Conservation (phyloP, 2,797 vertebrate species). For the Sebastes iracundus region DNA sequence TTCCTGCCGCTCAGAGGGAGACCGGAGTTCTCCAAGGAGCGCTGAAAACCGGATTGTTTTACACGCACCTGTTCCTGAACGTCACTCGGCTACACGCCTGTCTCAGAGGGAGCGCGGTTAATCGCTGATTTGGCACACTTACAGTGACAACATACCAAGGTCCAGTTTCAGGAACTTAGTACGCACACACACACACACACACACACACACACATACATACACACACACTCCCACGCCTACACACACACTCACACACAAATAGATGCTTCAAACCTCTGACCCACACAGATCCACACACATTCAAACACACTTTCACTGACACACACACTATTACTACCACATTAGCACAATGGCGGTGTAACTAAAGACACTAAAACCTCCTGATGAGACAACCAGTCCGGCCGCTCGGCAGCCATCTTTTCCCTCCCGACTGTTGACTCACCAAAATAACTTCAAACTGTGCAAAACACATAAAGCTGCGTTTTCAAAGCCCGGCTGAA, state of each 20-base stretch:
- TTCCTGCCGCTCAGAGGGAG: constrained; percentile 63
- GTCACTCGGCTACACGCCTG: constrained; percentile 82
- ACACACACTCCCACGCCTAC: background rate
- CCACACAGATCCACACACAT: background rate
- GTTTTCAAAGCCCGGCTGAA: constrained; percentile 61
- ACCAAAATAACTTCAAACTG: constrained; percentile 47
- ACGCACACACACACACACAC: background rate
- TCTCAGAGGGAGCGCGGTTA: constrained; percentile 76
- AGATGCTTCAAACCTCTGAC: background rate
- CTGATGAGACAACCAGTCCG: constrained; percentile 25
- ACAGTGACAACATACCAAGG: constrained; percentile 84
- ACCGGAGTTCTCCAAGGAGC: constrained; percentile 52
- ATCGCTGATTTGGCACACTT: constrained; percentile 86
- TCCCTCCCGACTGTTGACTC: constrained; percentile 8
- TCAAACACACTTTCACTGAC: background rate
- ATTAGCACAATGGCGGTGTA: background rate
- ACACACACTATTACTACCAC: background rate
- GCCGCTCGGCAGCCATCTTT: constrained; percentile 49
- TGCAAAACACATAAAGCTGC: constrained; percentile 20
- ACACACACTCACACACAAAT: constrained; percentile 14
- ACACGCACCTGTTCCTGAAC: constrained; percentile 70
- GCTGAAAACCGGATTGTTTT: constrained; percentile 69
- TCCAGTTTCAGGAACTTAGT: constrained; percentile 79
- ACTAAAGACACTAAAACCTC: constrained; percentile 2
- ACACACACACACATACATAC: background rate